Base-by-base conservation (phyloP, 2,888 invertebrate genomes). In the Agelastica alni region DNA sequence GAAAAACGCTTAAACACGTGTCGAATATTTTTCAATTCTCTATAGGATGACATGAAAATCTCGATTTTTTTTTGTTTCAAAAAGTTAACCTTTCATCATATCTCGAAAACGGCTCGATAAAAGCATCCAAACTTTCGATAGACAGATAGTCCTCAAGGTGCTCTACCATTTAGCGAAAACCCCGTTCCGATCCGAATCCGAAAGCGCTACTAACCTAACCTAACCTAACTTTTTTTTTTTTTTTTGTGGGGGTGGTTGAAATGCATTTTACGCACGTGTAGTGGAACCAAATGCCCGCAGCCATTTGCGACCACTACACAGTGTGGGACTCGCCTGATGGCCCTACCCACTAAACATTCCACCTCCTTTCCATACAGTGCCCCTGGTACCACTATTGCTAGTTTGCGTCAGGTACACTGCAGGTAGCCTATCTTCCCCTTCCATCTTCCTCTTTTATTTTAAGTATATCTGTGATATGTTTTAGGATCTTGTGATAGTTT, bases 161-260 rank as follows among this genome's bases (percentile, higher is more conserved):
- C n/a, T n/a, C n/a, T n/a, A n/a, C n/a, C n/a, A n/a, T n/a, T n/a
- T n/a, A n/a, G n/a, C n/a, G n/a, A n/a, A n/a, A n/a, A n/a, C n/a
- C n/a, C n/a, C n/a, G n/a, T n/a, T n/a, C n/a, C n/a, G n/a, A n/a
- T n/a, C n/a, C n/a, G n/a, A n/a, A n/a, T n/a, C n/a, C n/a, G n/a
- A n/a, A n/a, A n/a, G n/a, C 14, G 12, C 14, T 20, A 30, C 7
- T 47, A 28, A 6, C 26, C 34, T 12, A 31, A 7, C 53, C 46
- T 18, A 31, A 14, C 3, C 18, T 46, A 14, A 13, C 20, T 18
- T 14, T 12, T 5, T n/a, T 12, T 12, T 10, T 9, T 13, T 31
- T 32, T 16, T 34, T 18, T 22, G n/a, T 2, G n/a, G 41, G 10
- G 30, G 10, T 10, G 30, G 30, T 30, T 30, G 30, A 30, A 30